phyloP scores from a whole-genome alignment of 2,797 vertebrate genomes.

The Malurus leucopterus region DNA sequence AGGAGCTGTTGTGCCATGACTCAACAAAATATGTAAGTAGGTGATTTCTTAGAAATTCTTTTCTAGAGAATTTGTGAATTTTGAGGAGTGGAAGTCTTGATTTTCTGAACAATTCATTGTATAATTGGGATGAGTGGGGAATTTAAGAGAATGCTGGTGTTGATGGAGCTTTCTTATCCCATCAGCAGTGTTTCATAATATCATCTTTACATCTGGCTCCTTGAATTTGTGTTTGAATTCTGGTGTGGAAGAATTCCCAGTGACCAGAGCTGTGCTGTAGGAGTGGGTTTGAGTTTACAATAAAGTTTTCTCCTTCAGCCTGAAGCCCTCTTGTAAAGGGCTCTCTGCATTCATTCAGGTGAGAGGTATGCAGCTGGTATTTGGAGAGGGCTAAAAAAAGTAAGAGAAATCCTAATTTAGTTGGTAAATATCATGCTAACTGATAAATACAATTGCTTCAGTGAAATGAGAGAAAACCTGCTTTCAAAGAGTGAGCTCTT shows the following conservation, averaged over 20 bases:
- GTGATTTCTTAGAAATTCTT: neutral
- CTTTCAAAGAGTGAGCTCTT: neutral
- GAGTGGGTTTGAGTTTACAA: neutral
- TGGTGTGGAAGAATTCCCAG: neutral
- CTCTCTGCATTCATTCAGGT: neutral
- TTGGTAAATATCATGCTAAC: neutral
- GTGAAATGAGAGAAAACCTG: neutral
- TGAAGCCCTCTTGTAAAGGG: neutral
- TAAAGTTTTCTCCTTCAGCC: neutral
- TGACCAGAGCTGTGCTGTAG: neutral
- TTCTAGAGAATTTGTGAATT: neutral
- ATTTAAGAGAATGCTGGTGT: neutral
- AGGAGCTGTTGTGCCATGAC: rapidly evolving
- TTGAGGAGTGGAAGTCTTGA: neutral
- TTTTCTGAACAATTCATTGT: neutral
- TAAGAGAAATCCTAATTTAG: neutral
- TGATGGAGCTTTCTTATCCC: neutral
- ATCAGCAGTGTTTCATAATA: neutral
- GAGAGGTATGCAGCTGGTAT: neutral
- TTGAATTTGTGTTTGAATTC: neutral
- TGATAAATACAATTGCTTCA: neutral
- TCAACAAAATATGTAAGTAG: neutral
- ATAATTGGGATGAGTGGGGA: neutral
- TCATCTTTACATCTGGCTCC: neutral
- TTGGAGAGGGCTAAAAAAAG: neutral